Percentiles rank a stretch among this genome's conserved stretches.
Evolutionary conservation across 2,113 vertebrate species (phyloP).

Genomic region (Phainopepla nitens): DNA sequence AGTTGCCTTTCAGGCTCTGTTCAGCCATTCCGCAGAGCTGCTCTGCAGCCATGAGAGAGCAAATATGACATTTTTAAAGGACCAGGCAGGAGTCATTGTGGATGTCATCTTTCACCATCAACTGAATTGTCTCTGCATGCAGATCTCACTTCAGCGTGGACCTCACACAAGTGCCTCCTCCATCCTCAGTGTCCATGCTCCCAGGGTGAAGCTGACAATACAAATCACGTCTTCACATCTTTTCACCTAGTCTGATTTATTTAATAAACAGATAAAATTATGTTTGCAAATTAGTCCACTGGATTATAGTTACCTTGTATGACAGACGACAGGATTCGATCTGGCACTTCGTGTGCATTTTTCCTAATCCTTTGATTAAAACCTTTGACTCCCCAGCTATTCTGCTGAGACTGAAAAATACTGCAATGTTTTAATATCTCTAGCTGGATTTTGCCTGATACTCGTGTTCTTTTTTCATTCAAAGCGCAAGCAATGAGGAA

Average conservation of each 20-base stretch:
- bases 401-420: background rate
- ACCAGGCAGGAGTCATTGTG: fast-evolving
- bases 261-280: background rate
- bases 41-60: background rate
- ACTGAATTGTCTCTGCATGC: background rate
- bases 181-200: background rate
- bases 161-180: fast-evolving
- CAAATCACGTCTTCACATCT: background rate
- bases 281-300: background rate
- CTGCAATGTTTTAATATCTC: background rate
- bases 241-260: background rate
- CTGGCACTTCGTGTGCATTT: background rate
- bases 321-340: background rate
- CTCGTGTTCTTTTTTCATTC: background rate
- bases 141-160: background rate
- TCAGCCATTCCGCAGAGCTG: background rate
- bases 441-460: background rate
- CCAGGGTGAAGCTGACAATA: background rate
- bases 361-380: background rate
- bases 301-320: background rate
- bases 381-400: background rate
- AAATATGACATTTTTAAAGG: background rate
- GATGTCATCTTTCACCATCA: background rate
- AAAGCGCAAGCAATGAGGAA: background rate
- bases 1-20: background rate